phyloP scores from a whole-genome alignment of 2,888 invertebrate genomes.

The Parthenolecanium corni region DNA sequence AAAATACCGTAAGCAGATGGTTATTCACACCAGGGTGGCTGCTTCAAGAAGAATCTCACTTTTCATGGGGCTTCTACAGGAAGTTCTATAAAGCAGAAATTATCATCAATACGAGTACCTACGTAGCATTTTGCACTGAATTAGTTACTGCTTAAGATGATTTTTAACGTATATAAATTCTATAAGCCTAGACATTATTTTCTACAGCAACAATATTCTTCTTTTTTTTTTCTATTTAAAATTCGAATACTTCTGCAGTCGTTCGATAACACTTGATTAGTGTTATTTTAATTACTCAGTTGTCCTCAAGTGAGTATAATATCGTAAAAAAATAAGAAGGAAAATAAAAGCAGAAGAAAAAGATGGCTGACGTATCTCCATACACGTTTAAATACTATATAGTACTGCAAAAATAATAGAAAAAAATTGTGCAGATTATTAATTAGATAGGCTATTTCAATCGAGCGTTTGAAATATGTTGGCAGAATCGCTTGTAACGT shows the following conservation, averaged over 20 bases:
- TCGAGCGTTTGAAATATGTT: conserved; percentile 17
- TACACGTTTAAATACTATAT: no score
- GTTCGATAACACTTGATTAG: not conserved
- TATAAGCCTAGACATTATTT: no score
- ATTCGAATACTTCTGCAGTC: no score
- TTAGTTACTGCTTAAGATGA: no score
- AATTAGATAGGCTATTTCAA: conserved; percentile 21
- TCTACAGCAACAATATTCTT: no score
- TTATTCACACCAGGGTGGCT: conserved; percentile 1
- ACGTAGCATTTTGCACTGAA: no score
- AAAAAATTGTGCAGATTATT: conserved; percentile 2
- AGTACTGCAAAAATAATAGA: no score
- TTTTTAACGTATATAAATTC: no score
- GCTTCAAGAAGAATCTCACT: conserved; percentile 4
- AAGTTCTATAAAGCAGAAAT: not conserved
- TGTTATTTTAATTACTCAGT: conserved; percentile 6
- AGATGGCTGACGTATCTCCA: not conserved
- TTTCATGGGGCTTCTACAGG: conserved; percentile 2
- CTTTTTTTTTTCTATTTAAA: no score
- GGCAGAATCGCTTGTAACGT: conserved; percentile 13
- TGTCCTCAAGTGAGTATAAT: conserved; percentile 18
- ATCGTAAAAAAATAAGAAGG: conserved; percentile 11
- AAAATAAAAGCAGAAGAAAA: not conserved
- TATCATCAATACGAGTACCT: not conserved
- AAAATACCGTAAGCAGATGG: conserved; percentile 6